These are phyloP conservation scores for Mirounga angustirostris DNA, from an alignment of 2,113 vertebrate species.

Conservation along the genomic window DNA sequence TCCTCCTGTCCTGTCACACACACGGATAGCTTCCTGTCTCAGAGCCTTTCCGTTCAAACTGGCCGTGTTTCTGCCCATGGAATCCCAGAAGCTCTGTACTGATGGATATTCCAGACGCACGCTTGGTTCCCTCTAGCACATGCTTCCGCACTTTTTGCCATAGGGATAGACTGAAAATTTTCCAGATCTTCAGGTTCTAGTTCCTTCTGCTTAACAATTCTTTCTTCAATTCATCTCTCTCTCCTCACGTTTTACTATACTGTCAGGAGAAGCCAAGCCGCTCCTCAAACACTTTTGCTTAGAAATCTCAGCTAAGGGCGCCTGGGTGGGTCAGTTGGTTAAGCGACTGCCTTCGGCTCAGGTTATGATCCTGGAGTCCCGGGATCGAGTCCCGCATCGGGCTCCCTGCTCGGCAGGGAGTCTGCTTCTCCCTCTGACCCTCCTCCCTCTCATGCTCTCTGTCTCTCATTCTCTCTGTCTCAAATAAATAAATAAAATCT, in stretches of 20 bases:
- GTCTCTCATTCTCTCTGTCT: too few relatives aligned
- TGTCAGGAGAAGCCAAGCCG: not conserved
- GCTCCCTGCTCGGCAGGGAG: too few relatives aligned
- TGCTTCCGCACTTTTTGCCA: not conserved
- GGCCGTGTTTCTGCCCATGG: not conserved
- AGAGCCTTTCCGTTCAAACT: not conserved
- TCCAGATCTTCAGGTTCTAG: not conserved
- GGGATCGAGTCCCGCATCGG: too few relatives aligned
- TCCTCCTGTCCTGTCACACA: not conserved
- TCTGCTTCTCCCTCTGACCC: too few relatives aligned
- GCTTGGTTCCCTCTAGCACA: not conserved
- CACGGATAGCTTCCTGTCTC: not conserved
- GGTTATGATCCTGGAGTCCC: too few relatives aligned
- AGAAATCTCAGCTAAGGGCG: not conserved
- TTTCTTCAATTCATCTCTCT: not conserved
- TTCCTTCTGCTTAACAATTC: not conserved
- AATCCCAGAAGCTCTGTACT: not conserved
- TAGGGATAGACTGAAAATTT: not conserved
- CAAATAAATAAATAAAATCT: too few relatives aligned
- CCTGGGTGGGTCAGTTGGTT: too few relatives aligned
- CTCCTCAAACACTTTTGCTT: not conserved
- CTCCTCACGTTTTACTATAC: not conserved
- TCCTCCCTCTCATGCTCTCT: too few relatives aligned
- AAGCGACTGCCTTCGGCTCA: too few relatives aligned
- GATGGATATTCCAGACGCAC: not conserved